Base-by-base conservation (phyloP, 2,113 vertebrate species). In the Paedocypris sp. region DNA sequence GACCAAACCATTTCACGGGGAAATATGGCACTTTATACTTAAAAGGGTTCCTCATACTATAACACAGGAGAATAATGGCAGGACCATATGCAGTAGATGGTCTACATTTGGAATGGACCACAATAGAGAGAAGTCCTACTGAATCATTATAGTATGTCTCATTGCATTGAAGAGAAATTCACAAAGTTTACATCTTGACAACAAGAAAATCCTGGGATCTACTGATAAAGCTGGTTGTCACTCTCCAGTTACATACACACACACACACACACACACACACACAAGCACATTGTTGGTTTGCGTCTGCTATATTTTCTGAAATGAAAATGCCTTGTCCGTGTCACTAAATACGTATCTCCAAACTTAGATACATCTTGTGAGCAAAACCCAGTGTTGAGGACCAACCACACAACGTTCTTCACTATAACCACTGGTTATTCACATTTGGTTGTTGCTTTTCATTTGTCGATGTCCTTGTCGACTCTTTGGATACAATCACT, bases 201-300 rank as follows among this genome's bases (percentile, higher is more conserved):
- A 71, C 60, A 43, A 72, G 59, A 84, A 76, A 78, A 83, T 85
- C 82, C 83, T 83, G 79, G 83, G 84, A 88, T 87, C 85, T 48
- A 68, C 62, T 25, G 18, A 58, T 59, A 65, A 60, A 49, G n/a
- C n/a, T n/a, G n/a, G n/a, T n/a, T n/a, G n/a, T n/a, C 20, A 50
- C 48, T 9, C 25, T 46, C 35, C 33, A 32, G 38, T 11, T 19
- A 8, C 59, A 33, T 16, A 6, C 33, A 16, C 23, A 25, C 56
- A 28, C 10, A 28, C 45, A 16, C 50, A 42, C 18, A 43, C 38
- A 25, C n/a, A 46, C 23, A 48, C 43, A 46, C 29, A 33, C 29
- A 36, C 31, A 23, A 29, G 13, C 47, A 52, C 29, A 52, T 43
- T 26, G 28, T 20, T 33, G 48, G 13, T 29, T 32, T 25, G 45